Conservation (phyloP, 1,140 invertebrate genomes). For the Caenorhabditis remanei region DNA sequence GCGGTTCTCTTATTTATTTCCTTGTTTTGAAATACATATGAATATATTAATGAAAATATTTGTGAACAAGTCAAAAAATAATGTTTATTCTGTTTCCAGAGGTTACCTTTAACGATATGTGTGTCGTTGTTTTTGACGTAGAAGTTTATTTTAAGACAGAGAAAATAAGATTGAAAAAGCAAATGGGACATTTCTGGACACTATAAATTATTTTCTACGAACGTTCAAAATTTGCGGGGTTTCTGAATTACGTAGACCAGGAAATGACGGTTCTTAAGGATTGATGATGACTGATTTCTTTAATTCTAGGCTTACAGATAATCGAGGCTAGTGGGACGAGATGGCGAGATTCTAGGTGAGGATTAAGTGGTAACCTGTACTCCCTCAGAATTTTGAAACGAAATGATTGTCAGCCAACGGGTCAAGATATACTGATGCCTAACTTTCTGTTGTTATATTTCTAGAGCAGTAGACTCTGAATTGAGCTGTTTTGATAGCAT, state of each 20-base stretch:
- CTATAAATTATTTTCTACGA: neutral
- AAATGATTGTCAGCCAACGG: too few species aligned
- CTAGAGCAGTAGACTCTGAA: too few species aligned
- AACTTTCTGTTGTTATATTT: too few species aligned
- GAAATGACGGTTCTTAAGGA: neutral
- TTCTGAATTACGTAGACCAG: neutral
- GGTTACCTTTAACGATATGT: neutral
- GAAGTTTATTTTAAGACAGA: neutral
- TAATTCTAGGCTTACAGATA: neutral
- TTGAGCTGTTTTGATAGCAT: too few species aligned
- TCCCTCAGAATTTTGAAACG: too few species aligned
- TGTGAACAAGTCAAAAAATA: neutral
- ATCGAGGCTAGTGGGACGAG: too few species aligned
- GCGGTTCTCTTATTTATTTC: neutral
- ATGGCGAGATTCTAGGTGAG: too few species aligned
- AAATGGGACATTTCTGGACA: neutral
- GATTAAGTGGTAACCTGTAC: too few species aligned
- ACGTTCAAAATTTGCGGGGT: neutral
- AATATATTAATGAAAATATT: neutral
- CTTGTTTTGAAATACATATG: constrained; percentile 7
- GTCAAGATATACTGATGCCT: too few species aligned
- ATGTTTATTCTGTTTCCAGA: neutral
- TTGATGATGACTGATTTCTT: neutral
- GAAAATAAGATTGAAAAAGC: neutral
- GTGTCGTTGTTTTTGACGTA: neutral